These are phyloP conservation scores for Hydrozoanthus gracilis DNA, from an alignment of 92 coral and sea anemone species.

Conservation along the genomic window DNA sequence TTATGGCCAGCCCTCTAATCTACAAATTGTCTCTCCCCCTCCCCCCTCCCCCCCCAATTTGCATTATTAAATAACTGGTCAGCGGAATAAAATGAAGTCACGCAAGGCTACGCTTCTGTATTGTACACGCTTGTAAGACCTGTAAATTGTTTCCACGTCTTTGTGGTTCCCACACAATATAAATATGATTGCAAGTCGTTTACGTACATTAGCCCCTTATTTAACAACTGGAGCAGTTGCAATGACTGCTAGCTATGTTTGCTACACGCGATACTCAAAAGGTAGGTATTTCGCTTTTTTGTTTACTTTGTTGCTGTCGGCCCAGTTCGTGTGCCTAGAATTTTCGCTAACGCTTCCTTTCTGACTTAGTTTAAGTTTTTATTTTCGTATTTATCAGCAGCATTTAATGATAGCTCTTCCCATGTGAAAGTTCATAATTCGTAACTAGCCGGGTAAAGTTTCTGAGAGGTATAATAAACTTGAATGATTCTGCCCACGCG, in stretches of 20 bases:
- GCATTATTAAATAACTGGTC: not conserved
- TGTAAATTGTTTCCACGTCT: not conserved
- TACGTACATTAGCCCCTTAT: constrained; percentile 60
- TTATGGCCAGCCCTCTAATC: not conserved
- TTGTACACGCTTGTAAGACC: not conserved
- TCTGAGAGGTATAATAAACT: no score
- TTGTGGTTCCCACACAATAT: not conserved
- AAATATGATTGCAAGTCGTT: constrained; percentile 64
- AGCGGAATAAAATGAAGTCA: constrained; percentile 14
- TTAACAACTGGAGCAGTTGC: constrained; percentile 61
- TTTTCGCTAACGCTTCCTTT: no score
- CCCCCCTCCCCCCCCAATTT: no score
- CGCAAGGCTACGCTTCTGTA: not conserved
- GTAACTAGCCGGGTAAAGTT: no score
- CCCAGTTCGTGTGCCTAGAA: no score
- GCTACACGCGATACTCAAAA: constrained; percentile 24
- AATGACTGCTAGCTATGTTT: constrained; percentile 33
- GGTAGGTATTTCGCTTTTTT: constrained; percentile 28
- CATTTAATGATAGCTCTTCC: no score
- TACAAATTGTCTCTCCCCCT: not conserved
- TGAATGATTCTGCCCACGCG: no score
- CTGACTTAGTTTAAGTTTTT: no score
- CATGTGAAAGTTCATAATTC: no score
- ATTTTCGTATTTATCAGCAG: no score
- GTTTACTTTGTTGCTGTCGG: not conserved